phyloP scores from a whole-genome alignment of 2,797 vertebrate genomes.

The Periparus ater region DNA sequence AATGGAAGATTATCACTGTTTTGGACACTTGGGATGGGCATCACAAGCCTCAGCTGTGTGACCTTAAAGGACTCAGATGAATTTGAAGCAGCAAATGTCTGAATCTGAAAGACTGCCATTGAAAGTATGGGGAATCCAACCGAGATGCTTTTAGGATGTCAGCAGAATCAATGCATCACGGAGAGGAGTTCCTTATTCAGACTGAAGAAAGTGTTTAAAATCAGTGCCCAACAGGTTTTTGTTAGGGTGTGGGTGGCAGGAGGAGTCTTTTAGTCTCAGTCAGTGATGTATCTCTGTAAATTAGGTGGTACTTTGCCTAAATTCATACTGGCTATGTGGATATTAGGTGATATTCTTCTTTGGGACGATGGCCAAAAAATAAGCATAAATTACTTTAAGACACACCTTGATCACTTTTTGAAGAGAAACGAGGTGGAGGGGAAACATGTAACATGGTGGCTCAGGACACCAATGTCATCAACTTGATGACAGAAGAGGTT shows the following conservation, averaged over 20 bases:
- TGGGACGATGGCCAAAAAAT: not conserved
- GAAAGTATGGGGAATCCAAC: not conserved
- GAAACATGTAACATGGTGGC: not conserved
- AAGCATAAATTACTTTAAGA: not conserved
- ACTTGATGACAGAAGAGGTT: not conserved
- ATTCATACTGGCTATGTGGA: not conserved
- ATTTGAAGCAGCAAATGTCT: not conserved
- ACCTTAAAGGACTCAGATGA: not conserved
- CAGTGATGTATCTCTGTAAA: not conserved
- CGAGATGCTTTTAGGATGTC: not conserved
- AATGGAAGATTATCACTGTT: not conserved
- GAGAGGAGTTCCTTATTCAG: not conserved
- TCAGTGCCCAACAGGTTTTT: not conserved
- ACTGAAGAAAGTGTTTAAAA: not conserved
- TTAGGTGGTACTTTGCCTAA: not conserved
- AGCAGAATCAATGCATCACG: not conserved
- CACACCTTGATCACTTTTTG: not conserved
- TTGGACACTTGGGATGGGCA: not conserved
- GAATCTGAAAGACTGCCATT: not conserved
- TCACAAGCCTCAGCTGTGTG: not conserved
- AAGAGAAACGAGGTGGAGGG: fast-evolving
- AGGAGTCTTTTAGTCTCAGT: not conserved
- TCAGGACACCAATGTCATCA: not conserved
- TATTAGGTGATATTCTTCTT: not conserved
- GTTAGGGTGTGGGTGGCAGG: not conserved